Percentiles rank a stretch among this genome's conserved stretches.
phyloP scores from a whole-genome alignment of 2,888 invertebrate species.

The Pogonocherus hispidulus region DNA sequence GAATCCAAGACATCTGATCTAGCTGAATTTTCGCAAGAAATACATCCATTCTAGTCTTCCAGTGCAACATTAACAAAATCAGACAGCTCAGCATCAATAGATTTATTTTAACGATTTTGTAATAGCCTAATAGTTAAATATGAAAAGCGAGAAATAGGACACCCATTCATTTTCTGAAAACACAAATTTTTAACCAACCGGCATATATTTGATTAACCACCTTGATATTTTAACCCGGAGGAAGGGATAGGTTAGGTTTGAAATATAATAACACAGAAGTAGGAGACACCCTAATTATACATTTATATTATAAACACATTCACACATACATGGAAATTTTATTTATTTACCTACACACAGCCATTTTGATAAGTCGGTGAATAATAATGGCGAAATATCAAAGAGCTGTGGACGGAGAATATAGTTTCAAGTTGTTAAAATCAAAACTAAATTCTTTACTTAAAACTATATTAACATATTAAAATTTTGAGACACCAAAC shows the following conservation, averaged over 20 bases:
- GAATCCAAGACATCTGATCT: too few species aligned
- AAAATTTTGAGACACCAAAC: conserved; percentile 48
- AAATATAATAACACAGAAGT: conserved; percentile 40
- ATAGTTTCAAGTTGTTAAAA: conserved; percentile 57
- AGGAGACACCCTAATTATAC: conserved; percentile 65
- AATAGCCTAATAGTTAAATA: too few species aligned
- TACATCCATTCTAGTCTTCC: too few species aligned
- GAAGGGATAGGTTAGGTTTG: neutral
- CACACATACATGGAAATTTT: conserved; percentile 67
- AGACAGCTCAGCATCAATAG: too few species aligned
- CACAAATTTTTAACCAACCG: too few species aligned
- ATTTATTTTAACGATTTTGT: too few species aligned
- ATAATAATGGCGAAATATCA: conserved; percentile 62
- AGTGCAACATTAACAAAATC: too few species aligned
- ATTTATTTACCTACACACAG: conserved; percentile 64
- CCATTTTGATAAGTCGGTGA: conserved; percentile 66
- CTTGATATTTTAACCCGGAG: too few species aligned
- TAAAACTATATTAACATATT: conserved; percentile 48
- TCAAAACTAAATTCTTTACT: conserved; percentile 57
- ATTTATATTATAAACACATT: conserved; percentile 69
- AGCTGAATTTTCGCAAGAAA: too few species aligned
- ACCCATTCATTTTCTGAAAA: too few species aligned
- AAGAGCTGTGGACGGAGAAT: conserved; percentile 61
- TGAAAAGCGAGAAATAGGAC: too few species aligned
- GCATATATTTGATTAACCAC: too few species aligned